Evolutionary conservation across 1,140 invertebrate species (phyloP).

Genomic region (Triops cancriformis): DNA sequence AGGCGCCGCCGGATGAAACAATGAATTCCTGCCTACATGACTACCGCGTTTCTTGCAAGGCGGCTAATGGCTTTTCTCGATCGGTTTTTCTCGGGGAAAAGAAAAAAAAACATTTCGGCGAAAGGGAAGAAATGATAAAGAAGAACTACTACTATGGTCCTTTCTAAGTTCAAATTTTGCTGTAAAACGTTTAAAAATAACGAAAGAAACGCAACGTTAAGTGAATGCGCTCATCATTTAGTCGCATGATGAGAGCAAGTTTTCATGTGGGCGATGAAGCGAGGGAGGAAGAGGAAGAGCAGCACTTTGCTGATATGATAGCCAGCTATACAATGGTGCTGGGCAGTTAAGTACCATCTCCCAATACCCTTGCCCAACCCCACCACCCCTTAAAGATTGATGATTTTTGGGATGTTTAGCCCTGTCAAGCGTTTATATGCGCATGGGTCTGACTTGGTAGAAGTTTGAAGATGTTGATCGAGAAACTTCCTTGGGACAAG

Average conservation of each 20-base stretch:
- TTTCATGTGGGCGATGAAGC: slow-evolving; percentile 12
- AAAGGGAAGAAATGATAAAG: too few species aligned
- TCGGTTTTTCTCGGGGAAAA: background rate
- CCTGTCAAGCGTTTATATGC: background rate
- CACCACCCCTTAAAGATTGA: background rate
- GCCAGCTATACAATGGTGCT: background rate
- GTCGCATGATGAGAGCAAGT: background rate
- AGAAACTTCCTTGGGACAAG: too few species aligned
- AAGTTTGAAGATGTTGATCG: background rate
- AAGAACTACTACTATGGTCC: too few species aligned
- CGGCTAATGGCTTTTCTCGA: background rate
- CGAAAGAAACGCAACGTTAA: background rate
- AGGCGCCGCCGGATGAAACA: background rate
- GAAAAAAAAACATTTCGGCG: background rate
- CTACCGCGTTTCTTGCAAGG: background rate
- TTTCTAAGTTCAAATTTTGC: too few species aligned
- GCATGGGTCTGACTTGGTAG: background rate
- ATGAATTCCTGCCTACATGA: background rate
- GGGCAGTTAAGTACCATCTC: background rate
- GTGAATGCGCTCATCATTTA: slow-evolving; percentile 4
- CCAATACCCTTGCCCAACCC: background rate
- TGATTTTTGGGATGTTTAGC: background rate
- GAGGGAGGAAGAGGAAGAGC: background rate
- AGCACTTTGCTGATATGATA: background rate
- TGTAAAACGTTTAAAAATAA: too few species aligned